A percentile compares a stretch with the other conserved stretches of the same genome.
These are phyloP conservation scores for Halcyon leucocephala DNA, from an alignment of 2,797 vertebrate species.

Conservation along the genomic window DNA sequence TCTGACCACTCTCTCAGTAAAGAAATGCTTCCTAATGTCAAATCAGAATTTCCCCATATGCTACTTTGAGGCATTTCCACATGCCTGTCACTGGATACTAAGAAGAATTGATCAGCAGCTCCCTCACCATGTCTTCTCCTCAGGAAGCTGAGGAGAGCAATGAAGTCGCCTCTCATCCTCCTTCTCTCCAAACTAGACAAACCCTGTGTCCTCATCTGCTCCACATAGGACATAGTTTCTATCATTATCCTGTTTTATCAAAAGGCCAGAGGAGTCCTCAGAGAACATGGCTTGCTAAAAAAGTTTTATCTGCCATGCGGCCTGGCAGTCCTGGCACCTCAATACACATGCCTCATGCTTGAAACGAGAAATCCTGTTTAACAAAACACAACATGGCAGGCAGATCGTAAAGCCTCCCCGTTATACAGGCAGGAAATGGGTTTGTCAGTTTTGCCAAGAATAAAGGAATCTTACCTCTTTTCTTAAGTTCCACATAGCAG, in stretches of 20 bases:
- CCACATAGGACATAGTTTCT: background rate
- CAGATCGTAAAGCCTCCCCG: background rate
- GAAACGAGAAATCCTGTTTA: background rate
- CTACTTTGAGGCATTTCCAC: background rate
- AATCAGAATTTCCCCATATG: background rate
- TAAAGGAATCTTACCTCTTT: constrained; percentile 80
- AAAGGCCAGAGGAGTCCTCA: background rate
- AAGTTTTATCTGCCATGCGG: background rate
- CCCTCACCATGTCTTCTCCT: background rate
- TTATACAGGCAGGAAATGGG: background rate
- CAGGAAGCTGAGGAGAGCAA: background rate
- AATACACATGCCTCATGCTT: background rate
- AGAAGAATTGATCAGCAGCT: background rate
- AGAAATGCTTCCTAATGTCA: background rate
- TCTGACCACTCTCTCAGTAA: background rate
- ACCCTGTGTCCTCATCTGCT: background rate
- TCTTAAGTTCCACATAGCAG: constrained; percentile 90
- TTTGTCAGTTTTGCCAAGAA: background rate
- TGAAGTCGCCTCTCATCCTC: background rate
- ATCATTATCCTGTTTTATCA: background rate
- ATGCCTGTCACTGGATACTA: background rate
- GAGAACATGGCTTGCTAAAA: background rate
- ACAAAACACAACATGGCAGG: background rate
- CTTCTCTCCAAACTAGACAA: background rate
- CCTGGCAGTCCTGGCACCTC: background rate